Evolutionary conservation across 2,888 invertebrate species (phyloP).

Genomic region (Ormyrus thymus): DNA sequence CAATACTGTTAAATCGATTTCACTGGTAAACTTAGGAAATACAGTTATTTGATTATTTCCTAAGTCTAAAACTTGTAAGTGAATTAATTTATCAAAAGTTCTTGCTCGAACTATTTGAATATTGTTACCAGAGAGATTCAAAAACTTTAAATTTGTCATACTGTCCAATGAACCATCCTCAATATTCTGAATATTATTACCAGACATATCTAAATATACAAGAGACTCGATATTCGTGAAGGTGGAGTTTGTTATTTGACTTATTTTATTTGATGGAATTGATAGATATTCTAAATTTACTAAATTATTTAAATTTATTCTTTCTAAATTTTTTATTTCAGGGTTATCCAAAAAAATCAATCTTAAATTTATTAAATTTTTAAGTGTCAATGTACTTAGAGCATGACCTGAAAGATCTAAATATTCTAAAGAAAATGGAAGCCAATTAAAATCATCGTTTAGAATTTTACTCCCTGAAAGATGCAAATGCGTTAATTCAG

Average conservation of each 20-base stretch:
- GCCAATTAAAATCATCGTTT: constrained; percentile 12
- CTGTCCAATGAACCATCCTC: constrained; percentile 10
- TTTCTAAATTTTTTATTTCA: not conserved
- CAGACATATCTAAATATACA: constrained; percentile 35
- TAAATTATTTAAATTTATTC: constrained; percentile 18
- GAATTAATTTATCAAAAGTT: not conserved
- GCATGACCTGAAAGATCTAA: constrained; percentile 36
- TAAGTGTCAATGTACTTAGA: not conserved
- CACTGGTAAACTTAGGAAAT: not conserved
- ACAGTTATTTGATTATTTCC: constrained; percentile 28
- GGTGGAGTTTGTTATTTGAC: not conserved
- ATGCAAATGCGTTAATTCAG: constrained; percentile 30
- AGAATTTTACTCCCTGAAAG: constrained; percentile 6
- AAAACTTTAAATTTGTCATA: constrained; percentile 37
- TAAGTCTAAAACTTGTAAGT: constrained; percentile 26
- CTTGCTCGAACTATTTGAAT: constrained; percentile 6
- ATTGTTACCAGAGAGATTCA: constrained; percentile 38
- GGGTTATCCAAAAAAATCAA: not conserved
- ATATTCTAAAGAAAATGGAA: constrained; percentile 26
- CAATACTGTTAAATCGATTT: constrained; percentile 16
- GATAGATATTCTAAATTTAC: constrained; percentile 30
- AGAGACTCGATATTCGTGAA: constrained; percentile 24
- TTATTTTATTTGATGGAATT: constrained; percentile 16
- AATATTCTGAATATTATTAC: constrained; percentile 22
- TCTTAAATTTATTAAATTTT: constrained; percentile 22